These are phyloP conservation scores for Phylloscopus trochiloides DNA, from an alignment of 2,113 vertebrate genomes.

Conservation along the genomic window DNA sequence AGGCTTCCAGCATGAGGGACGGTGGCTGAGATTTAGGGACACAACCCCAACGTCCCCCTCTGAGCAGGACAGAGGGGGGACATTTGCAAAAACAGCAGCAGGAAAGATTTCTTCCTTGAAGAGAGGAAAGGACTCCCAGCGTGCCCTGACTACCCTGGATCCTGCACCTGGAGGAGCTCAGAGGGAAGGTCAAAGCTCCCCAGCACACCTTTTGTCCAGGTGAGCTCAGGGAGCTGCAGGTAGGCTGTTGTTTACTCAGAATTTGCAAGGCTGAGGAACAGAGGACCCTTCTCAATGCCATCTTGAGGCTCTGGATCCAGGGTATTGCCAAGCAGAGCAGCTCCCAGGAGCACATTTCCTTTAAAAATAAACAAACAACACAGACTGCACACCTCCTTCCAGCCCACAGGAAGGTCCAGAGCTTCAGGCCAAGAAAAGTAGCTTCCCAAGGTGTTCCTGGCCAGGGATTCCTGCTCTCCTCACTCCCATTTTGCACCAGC, in stretches of 20 bases:
- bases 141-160: background rate
- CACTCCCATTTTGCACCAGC: background rate
- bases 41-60: accelerated
- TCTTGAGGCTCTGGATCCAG: background rate
- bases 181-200: background rate
- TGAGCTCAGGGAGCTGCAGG: background rate
- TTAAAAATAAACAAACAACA: background rate
- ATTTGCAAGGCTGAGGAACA: background rate
- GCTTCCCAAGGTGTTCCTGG: background rate
- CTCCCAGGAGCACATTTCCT: background rate
- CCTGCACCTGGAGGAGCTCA: accelerated
- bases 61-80: background rate
- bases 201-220: background rate
- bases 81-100: background rate
- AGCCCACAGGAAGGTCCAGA: background rate
- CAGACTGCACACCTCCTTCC: background rate
- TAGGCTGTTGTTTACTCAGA: background rate
- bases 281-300: background rate
- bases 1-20: background rate
- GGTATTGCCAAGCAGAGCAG: background rate
- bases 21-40: background rate
- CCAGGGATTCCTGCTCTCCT: background rate
- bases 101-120: background rate
- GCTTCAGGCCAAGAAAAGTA: background rate
- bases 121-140: background rate